phyloP scores from a whole-genome alignment of 2,113 vertebrate species.

The Pollimyrus isidori region DNA sequence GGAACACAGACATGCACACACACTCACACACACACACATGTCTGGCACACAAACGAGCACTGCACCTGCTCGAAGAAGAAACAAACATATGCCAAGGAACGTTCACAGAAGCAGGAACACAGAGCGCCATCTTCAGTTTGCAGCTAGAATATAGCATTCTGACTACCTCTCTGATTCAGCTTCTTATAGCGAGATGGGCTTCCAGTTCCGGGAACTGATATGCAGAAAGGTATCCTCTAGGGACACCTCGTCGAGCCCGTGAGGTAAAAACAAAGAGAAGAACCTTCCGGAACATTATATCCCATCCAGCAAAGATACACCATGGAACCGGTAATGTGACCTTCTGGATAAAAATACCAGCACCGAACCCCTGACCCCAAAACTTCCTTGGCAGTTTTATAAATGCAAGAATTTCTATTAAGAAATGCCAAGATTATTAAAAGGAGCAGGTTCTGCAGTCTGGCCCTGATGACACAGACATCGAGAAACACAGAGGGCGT shows the following conservation, averaged over 20 bases:
- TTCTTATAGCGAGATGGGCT: neutral
- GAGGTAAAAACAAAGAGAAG: neutral
- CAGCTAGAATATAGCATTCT: neutral
- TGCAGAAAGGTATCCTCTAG: neutral
- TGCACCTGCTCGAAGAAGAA: neutral
- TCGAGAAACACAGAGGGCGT: neutral
- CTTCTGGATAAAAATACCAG: neutral
- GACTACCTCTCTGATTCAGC: neutral
- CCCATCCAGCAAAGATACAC: neutral
- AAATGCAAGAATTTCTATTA: neutral
- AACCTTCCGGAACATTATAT: neutral
- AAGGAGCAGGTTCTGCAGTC: neutral
- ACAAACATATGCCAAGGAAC: neutral
- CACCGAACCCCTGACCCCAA: neutral
- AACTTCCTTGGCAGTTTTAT: neutral
- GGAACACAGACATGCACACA: neutral
- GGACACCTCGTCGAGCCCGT: neutral
- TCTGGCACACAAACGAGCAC: neutral
- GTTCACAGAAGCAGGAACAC: neutral
- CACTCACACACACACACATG: neutral
- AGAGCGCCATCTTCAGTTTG: neutral
- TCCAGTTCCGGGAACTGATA: neutral
- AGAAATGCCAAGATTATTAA: neutral
- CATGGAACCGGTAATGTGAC: neutral
- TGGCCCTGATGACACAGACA: neutral